phyloP scores from a whole-genome alignment of 1,140 invertebrate species.

The Penaeus vannamei region DNA sequence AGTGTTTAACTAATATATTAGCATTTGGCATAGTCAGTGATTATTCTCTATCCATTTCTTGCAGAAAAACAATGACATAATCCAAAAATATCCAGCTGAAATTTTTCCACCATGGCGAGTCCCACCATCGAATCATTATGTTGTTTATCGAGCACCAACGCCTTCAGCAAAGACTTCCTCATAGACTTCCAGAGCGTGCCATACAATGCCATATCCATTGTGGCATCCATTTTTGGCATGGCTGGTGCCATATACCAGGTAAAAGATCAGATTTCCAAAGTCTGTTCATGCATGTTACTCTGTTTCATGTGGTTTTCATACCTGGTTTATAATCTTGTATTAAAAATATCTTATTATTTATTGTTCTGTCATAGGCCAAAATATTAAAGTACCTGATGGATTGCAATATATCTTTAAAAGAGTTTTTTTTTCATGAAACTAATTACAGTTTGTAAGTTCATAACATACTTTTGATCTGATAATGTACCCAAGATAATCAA shows the following conservation, averaged over 20 bases:
- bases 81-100: not conserved
- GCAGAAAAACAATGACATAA: constrained; percentile 2
- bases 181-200: constrained; percentile 53
- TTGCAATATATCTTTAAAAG: too few relatives aligned
- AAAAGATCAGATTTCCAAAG: not conserved
- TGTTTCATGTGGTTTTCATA: too few relatives aligned
- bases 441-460: too few relatives aligned
- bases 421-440: too few relatives aligned
- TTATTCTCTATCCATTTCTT: not conserved
- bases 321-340: too few relatives aligned
- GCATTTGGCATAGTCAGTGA: not conserved
- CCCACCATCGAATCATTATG: constrained; percentile 58
- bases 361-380: too few relatives aligned
- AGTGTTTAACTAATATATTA: too few relatives aligned
- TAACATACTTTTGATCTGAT: too few relatives aligned
- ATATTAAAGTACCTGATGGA: too few relatives aligned
- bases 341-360: too few relatives aligned
- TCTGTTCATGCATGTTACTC: too few relatives aligned
- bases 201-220: constrained; percentile 52
- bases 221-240: constrained; percentile 49
- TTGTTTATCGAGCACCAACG: constrained; percentile 44
- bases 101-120: constrained; percentile 47
- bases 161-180: constrained; percentile 57
- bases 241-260: constrained; percentile 51
- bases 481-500: too few relatives aligned